Evolutionary conservation across 2,888 invertebrate species (phyloP).

Genomic region (Cyrtodaria siliqua): DNA sequence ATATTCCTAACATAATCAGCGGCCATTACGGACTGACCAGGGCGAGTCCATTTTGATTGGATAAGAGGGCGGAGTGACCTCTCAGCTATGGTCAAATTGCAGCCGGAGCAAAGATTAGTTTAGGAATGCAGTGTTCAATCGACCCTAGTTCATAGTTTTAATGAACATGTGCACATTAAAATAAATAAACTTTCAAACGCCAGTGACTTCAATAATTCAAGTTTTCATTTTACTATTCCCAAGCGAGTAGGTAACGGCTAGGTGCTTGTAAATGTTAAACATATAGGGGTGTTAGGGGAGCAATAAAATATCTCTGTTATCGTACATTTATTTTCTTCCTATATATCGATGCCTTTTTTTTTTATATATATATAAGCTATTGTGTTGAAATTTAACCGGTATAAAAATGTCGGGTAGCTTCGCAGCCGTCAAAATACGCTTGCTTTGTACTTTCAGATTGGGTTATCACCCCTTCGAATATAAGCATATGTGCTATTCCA

Average conservation of each 20-base stretch:
- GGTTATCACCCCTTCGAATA: not conserved
- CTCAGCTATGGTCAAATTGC: constrained; percentile 40
- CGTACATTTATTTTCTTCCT: too few species aligned
- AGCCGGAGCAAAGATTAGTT: not conserved
- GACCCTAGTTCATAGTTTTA: not conserved
- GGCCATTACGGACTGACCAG: constrained; percentile 51
- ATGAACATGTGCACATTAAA: too few species aligned
- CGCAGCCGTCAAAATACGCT: too few species aligned
- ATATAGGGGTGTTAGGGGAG: not conserved
- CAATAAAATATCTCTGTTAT: too few species aligned
- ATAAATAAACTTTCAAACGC: not conserved
- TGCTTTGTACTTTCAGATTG: too few species aligned
- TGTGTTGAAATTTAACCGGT: too few species aligned
- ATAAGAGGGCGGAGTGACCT: constrained; percentile 44
- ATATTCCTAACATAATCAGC: constrained; percentile 36
- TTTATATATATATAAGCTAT: too few species aligned
- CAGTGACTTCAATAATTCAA: not conserved
- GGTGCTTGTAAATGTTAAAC: not conserved
- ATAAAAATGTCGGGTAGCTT: too few species aligned
- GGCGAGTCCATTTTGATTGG: constrained; percentile 54
- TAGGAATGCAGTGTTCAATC: not conserved
- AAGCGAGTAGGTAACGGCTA: not conserved
- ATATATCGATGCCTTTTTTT: too few species aligned
- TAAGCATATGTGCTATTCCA: constrained; percentile 8
- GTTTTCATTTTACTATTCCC: not conserved